Conservation (phyloP, 2,888 invertebrate species). For the Pharmacophagus antenor region DNA sequence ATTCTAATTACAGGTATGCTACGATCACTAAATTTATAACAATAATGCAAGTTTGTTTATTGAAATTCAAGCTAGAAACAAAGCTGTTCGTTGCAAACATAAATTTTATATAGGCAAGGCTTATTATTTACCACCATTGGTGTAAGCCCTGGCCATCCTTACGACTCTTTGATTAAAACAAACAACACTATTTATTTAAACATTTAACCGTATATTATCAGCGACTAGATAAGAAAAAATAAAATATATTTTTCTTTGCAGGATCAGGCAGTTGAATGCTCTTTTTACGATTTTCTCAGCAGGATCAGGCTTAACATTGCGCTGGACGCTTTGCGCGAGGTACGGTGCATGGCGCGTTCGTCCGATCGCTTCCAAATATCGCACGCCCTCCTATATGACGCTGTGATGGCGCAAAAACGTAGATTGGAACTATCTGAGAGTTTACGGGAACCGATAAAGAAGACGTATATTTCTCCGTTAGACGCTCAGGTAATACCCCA, state of each 20-base stretch:
- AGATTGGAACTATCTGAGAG: constrained; percentile 37
- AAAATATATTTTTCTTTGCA: constrained; percentile 29
- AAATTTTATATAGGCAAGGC: too few relatives aligned
- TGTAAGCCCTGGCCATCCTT: too few relatives aligned
- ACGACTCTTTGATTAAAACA: too few relatives aligned
- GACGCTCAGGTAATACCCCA: constrained; percentile 52
- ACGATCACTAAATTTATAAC: too few relatives aligned
- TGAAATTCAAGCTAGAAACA: too few relatives aligned
- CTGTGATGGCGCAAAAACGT: constrained; percentile 56
- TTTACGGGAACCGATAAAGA: constrained; percentile 42
- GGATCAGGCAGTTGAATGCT: constrained; percentile 51
- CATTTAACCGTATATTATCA: neutral
- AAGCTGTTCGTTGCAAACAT: too few relatives aligned
- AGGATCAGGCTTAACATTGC: constrained; percentile 61
- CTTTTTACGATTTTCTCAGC: constrained; percentile 58
- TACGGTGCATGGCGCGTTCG: constrained; percentile 56
- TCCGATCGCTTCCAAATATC: constrained; percentile 48
- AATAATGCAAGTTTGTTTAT: too few relatives aligned
- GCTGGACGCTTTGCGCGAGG: constrained; percentile 58
- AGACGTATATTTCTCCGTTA: constrained; percentile 52
- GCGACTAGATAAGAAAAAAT: neutral
- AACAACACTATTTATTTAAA: too few relatives aligned
- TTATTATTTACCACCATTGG: too few relatives aligned
- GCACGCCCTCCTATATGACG: constrained; percentile 52
- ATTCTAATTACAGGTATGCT: too few relatives aligned